A percentile compares a stretch with the other conserved stretches of the same genome.
Conservation (phyloP, 2,888 invertebrate genomes). For the Ganaspis brasiliensis region DNA sequence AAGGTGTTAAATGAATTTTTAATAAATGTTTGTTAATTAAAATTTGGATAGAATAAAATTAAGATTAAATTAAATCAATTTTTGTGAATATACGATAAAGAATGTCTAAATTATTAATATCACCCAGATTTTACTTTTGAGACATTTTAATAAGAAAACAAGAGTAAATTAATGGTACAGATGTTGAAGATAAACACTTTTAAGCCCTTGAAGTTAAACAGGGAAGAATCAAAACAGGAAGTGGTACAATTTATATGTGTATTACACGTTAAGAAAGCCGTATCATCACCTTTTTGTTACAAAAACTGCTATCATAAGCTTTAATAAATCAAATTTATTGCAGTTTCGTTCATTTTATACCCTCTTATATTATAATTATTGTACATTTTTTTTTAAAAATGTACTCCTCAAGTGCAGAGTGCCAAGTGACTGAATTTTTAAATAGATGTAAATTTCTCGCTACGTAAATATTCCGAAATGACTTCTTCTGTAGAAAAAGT, state of each 20-base stretch:
- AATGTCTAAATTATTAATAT: neutral
- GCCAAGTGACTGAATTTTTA: neutral
- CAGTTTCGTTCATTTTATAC: neutral
- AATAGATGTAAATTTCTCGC: constrained; percentile 13
- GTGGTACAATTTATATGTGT: constrained; percentile 13
- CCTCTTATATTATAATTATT: neutral
- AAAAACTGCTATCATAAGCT: neutral
- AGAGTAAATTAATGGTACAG: constrained; percentile 19
- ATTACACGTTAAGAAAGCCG: neutral
- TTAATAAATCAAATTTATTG: neutral
- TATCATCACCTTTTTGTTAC: neutral
- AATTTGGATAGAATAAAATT: too few species aligned
- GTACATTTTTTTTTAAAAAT: neutral
- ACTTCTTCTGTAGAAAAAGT: neutral
- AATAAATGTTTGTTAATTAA: too few species aligned
- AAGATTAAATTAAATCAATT: too few species aligned
- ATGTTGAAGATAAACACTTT: neutral
- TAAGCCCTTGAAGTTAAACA: neutral
- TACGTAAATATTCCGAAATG: neutral
- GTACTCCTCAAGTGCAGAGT: neutral
- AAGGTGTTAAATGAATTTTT: too few species aligned
- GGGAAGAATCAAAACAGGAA: neutral
- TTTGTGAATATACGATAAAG: too few species aligned
- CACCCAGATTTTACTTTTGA: neutral
- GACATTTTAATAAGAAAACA: neutral